Evolutionary conservation across 2,888 invertebrate species (phyloP).

Genomic region (Drosophila algonquin): DNA sequence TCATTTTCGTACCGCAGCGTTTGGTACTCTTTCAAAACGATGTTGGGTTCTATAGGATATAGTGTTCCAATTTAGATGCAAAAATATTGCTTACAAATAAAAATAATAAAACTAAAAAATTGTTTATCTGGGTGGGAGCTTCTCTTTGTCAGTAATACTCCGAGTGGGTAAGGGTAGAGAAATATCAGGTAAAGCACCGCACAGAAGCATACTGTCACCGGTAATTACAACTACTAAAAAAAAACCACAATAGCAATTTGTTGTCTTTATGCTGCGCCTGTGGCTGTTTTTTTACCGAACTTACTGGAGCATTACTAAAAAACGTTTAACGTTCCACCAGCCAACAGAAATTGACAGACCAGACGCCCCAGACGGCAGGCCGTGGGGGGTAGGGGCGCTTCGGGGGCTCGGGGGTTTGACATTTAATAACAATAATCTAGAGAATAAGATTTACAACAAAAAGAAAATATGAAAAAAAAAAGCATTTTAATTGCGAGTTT

Average conservation of each 20-base stretch:
- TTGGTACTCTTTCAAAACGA: background rate
- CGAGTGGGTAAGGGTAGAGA: background rate
- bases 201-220: constrained; percentile 48
- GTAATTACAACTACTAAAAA: constrained; percentile 39
- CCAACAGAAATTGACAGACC: constrained; percentile 47
- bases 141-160: background rate
- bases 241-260: constrained; percentile 31
- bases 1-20: background rate
- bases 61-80: too few relatives aligned
- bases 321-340: constrained; percentile 55
- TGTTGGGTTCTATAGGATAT: too few relatives aligned
- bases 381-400: too few relatives aligned
- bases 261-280: background rate
- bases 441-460: constrained; percentile 31
- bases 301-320: constrained; percentile 71
- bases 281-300: constrained; percentile 31
- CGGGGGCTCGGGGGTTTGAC: constrained; percentile 3
- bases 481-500: constrained; percentile 64
- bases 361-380: constrained; percentile 9
- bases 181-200: constrained; percentile 41
- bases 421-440: constrained; percentile 56
- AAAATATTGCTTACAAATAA: background rate
- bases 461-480: constrained; percentile 31
- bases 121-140: background rate
- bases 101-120: too few relatives aligned